Percentiles rank a stretch among this genome's conserved stretches.
phyloP scores from a whole-genome alignment of 2,797 vertebrate species.

The Jordanella pulchra region DNA sequence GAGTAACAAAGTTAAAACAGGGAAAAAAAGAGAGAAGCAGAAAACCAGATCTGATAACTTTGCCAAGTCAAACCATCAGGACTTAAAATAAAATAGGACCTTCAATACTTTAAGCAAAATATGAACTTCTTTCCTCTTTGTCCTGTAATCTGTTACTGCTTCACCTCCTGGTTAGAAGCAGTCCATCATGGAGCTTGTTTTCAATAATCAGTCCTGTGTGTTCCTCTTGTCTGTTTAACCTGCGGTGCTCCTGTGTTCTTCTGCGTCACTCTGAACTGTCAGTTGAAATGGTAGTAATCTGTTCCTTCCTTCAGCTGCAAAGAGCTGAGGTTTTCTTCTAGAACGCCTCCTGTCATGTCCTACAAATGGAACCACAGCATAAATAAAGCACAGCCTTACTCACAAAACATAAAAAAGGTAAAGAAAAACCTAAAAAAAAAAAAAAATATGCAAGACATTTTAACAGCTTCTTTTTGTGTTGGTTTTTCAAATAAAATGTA shows the following conservation, averaged over 20 bases:
- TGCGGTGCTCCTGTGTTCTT: background rate
- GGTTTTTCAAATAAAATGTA: background rate
- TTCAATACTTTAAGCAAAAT: background rate
- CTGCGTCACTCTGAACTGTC: constrained; percentile 29
- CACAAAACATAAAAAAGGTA: background rate
- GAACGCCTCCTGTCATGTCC: constrained; percentile 90
- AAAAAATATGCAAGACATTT: background rate
- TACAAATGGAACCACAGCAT: constrained; percentile 46
- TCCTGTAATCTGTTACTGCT: constrained; percentile 2
- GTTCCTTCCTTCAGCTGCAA: constrained; percentile 83
- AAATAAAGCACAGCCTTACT: background rate
- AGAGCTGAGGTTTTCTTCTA: constrained; percentile 87
- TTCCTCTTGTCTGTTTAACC: constrained; percentile 19
- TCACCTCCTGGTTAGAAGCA: constrained; percentile 9
- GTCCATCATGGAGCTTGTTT: constrained; percentile 9
- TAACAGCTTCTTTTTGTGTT: background rate
- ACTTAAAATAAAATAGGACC: background rate
- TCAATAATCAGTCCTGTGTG: constrained; percentile 6
- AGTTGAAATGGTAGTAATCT: constrained; percentile 79
- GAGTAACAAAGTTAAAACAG: background rate
- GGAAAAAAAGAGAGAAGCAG: constrained; percentile 7
- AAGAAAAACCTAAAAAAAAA: background rate
- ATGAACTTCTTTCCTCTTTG: background rate
- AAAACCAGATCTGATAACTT: constrained; percentile 4
- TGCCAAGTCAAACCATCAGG: constrained; percentile 12